Evolutionary conservation across 2,888 invertebrate genomes (phyloP), one percentile per base, ranked within the genome.

Genomic region (Epinotia demarniana): DNA sequence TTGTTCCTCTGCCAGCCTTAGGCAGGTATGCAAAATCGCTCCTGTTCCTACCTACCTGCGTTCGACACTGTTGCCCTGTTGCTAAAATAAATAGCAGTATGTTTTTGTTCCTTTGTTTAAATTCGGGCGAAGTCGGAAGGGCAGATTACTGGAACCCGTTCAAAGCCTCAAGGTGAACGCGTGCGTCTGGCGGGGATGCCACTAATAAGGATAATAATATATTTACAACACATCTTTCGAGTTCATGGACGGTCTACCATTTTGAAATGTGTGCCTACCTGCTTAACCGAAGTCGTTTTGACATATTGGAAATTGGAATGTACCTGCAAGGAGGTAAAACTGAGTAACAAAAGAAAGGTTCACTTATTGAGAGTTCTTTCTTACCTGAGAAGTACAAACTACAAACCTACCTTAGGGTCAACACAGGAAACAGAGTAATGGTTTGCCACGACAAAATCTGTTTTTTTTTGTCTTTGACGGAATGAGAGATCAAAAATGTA

Each of bases 131-230:
- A 76, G 81, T 79, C 83, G 78, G 79, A 84, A 84, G 85, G 85
- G 86, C 82, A 87, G 86, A 87, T 89, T 87, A 85, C 84, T 86
- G 87, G 85, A 90, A 91, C 91, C 86, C 87, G 90, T 89, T 89
- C 88, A 85, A 81, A 83, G 84, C 85, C 79, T 84, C 92, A 92
- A 93, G 92, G 92, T 90, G 88, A 92, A 89, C 91, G 80, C 81
- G 86, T 83, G 83, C 80, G 86, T 82, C 84, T 80, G 84, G 86
- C 86, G 83, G 85, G 86, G 89, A 89, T 89, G 87, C 86, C 57
- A 66, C 75, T 89, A 89, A 87, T 89, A 90, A 86, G 87, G 84
- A 90, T 89, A 87, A 89, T 91, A 90, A 90, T 91, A 90, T 91
- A 90, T 89, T 89, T 89, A 90, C 92, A 86, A 90, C 89, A 84